A percentile compares a stretch with the other conserved stretches of the same genome.
Evolutionary conservation across 2,797 vertebrate species (phyloP).

Genomic region (Gallinago solitaria): DNA sequence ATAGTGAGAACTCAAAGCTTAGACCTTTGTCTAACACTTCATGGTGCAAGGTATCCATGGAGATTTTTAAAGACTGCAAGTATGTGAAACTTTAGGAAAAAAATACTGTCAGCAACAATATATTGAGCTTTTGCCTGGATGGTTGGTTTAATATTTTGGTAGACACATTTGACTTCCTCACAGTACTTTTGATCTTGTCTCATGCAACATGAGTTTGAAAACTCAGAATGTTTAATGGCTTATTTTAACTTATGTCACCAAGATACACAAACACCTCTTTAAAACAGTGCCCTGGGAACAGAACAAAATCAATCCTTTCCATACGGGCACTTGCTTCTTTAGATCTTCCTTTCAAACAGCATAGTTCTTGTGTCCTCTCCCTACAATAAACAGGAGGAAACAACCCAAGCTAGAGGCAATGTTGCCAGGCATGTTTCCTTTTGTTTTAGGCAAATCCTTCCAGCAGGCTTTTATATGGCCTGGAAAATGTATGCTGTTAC

Average conservation of each 20-base stretch:
- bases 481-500: neutral
- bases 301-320: neutral
- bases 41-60: neutral
- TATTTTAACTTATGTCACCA: conserved; percentile 21
- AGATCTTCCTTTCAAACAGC: neutral
- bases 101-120: neutral
- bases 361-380: neutral
- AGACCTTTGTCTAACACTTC: neutral
- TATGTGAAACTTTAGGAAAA: neutral
- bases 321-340: neutral
- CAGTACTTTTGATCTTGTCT: neutral
- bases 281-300: conserved; percentile 1
- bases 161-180: neutral
- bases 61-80: neutral
- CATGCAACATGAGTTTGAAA: neutral
- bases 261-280: conserved; percentile 42
- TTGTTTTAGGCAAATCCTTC: neutral
- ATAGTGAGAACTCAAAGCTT: neutral
- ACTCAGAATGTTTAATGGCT: neutral
- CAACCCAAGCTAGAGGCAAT: neutral
- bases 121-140: neutral
- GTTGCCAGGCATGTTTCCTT: neutral
- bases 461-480: neutral
- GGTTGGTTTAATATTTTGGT: neutral
- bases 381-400: neutral